Evolutionary conservation across 2,113 vertebrate genomes (phyloP).

Genomic region (Acrocephalus kingi): DNA sequence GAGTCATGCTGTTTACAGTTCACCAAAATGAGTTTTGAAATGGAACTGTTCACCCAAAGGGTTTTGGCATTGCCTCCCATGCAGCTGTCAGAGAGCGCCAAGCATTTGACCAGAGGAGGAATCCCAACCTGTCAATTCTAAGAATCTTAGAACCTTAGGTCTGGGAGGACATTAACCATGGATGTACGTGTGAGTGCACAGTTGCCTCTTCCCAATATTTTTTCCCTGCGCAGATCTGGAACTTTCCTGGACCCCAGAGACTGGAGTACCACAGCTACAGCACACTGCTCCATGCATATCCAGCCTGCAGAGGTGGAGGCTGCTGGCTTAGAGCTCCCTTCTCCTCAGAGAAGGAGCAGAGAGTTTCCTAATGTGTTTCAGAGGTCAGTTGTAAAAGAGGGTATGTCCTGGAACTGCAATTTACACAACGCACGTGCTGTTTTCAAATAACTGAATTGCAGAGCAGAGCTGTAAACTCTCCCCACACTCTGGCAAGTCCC

Average conservation of each 20-base stretch:
- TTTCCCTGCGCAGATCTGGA: not conserved
- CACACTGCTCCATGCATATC: not conserved
- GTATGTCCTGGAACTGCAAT: not conserved
- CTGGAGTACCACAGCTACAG: not conserved
- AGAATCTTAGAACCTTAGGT: not conserved
- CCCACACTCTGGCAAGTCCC: not conserved
- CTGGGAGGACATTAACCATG: not conserved
- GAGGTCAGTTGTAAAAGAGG: fast-evolving
- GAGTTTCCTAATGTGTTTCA: not conserved
- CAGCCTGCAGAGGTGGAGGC: not conserved
- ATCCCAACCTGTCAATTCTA: not conserved
- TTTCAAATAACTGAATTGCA: not conserved
- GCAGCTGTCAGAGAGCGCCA: not conserved
- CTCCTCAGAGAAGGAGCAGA: not conserved
- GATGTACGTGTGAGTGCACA: not conserved
- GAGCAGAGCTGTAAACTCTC: not conserved
- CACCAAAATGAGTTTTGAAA: not conserved
- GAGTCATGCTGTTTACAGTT: not conserved
- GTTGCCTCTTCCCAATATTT: not conserved
- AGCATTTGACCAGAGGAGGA: not conserved
- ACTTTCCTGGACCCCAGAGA: not conserved
- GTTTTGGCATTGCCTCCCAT: not conserved
- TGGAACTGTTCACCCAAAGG: not conserved
- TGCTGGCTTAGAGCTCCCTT: not conserved
- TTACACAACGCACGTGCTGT: not conserved